Base-by-base conservation (phyloP, 2,797 vertebrate species). In the Epinephelus coioides region DNA sequence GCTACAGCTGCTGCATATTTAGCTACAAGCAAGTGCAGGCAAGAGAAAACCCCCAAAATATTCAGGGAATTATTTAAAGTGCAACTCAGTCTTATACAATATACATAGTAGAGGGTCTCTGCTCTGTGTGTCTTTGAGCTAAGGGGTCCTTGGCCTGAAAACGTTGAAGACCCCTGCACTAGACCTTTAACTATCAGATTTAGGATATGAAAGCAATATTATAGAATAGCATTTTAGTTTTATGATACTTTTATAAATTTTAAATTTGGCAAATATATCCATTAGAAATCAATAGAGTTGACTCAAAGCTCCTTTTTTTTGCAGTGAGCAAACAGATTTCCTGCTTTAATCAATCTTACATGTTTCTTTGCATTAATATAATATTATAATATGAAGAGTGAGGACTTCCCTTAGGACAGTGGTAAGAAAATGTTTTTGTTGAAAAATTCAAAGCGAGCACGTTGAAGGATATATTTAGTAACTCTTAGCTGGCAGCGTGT, bases 401-500 rank as follows among this genome's bases (percentile, higher is more conserved):
- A 65, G 38, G 17, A 11, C 10, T 18, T 10, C 1, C 18, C 4
- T n/a, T 0, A 46, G 17, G 44, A 18, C 51, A 38, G 21, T 7
- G 2, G 5, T 14, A 27, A 23, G 6, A 6, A 23, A 9, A 18
- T 68, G 5, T 14, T 25, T 14, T 40, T 13, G 34, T 51, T 14
- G 2, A 6, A 44, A 59, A 40, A 23, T 30, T 50, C 0, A 2
- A 15, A 79, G 40, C 0, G 0, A 30, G 34, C n/a, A 21, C 10
- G 13, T 18, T 19, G 10, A 44, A 19, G 19, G 21, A 19, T 66
- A 21, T 50, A n/a, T 72, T 72, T 53, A 64, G 19, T 6, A 3
- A 27, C 43, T 78, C 72, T 69, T 49, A 78, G 66, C 50, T 61
- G 67, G 47, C 30, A 44, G 69, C 0, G 10, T 57, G 67, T 70